Evolutionary conservation across 2,888 invertebrate species (phyloP).

Genomic region (Frankliniella intonsa): DNA sequence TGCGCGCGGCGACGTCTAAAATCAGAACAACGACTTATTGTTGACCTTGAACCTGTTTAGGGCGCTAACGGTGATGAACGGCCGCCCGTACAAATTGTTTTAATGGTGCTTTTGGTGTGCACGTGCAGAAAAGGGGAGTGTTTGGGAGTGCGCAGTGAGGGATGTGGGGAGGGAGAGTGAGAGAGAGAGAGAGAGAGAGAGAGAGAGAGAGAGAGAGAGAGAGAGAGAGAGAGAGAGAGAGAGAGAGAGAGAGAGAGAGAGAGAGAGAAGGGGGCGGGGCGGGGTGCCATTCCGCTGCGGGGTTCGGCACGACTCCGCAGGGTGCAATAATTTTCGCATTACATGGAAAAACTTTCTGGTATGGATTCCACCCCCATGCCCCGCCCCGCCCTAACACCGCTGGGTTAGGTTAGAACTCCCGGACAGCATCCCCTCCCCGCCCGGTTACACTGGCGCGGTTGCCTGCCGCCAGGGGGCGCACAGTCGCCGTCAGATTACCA

Average conservation of each 20-base stretch:
- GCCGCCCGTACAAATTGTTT: too few relatives aligned
- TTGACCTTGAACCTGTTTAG: too few relatives aligned
- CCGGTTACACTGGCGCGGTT: background rate
- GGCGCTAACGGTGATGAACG: too few relatives aligned
- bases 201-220: background rate
- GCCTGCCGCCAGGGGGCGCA: too few relatives aligned
- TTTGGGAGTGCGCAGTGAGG: background rate
- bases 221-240: background rate
- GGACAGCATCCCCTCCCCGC: background rate
- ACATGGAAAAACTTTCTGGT: constrained; percentile 26
- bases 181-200: background rate
- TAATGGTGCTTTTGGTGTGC: background rate
- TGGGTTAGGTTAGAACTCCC: background rate
- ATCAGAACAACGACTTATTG: too few relatives aligned
- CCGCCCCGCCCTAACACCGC: background rate
- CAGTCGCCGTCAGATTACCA: too few relatives aligned
- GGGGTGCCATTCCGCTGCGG: constrained; percentile 10
- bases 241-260: background rate
- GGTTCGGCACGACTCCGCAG: constrained; percentile 21
- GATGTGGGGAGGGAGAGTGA: background rate
- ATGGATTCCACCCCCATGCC: constrained; percentile 4
- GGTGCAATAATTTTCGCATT: constrained; percentile 25
- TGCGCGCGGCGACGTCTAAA: too few relatives aligned
- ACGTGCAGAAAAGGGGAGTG: background rate
- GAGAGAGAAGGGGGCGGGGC: background rate